Base-by-base conservation (phyloP, 1,140 invertebrate genomes). In the Octopus bimaculoides region DNA sequence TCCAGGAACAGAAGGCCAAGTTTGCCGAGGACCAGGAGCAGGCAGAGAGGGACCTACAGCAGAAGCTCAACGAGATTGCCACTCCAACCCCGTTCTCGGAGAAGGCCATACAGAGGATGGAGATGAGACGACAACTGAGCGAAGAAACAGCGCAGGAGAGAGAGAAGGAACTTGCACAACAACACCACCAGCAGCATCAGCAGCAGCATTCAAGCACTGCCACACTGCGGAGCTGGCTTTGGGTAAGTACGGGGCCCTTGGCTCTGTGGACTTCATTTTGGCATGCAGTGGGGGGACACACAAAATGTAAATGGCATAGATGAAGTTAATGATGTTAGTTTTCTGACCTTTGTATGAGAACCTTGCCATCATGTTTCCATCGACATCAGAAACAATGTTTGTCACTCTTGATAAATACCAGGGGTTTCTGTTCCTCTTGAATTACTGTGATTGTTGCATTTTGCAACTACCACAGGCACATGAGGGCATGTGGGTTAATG, bases 61-160 rank as follows among this genome's bases (percentile, higher is more conserved):
- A 87, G 80, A 83, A 86, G 75, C 77, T 89, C 54, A 85, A 82
- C 5, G 85, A 87, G 78, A 89, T 89, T 56, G 86, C 88, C 3
- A 88, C 86, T 7, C 87, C 87, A 7, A 88, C 88, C 3, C 85
- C 87, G 10, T 85, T 86, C 75, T 87, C 86, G 9, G 84, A 88
- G 75, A 85, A 83, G 73, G 88, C 86, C 20, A 78, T 84, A 12
- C 84, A 86, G 76, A 82, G 84, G 7, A 86, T 87, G 85, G 87
- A 87, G 78, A 81, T 84, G 82, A 81, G 87, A 74, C 80, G 85
- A 26, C 85, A 87, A 82, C 82, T 82, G 17, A 54, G 73, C 9
- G 80, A 81, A 77, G 80, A 81, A 5, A 54, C 56, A 41, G 74
- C 74, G 12, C 54, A 74, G 53, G 78, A 79, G 66, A 20, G 78